phyloP scores from a whole-genome alignment of 2,888 invertebrate species.

The Theretra japonica region DNA sequence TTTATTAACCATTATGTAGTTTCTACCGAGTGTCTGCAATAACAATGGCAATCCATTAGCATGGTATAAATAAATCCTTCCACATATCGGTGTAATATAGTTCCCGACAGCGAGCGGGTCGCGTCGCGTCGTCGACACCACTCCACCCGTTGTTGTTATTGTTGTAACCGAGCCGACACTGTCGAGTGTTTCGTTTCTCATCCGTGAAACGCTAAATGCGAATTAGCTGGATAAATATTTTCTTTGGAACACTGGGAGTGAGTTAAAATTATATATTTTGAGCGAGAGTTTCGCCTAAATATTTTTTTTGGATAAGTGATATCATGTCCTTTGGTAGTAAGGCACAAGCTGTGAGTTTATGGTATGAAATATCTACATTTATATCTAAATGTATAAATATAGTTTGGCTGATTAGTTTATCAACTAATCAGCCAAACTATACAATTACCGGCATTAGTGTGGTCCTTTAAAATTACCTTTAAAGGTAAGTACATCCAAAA shows the following conservation, averaged over 20 bases:
- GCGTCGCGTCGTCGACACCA: slow-evolving; percentile 52
- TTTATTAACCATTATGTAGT: slow-evolving; percentile 5
- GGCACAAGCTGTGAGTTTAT: no score
- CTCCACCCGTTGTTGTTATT: slow-evolving; percentile 74
- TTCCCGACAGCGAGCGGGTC: slow-evolving; percentile 47
- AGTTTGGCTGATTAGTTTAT: no score
- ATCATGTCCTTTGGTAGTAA: background rate
- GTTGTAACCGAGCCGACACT: slow-evolving; percentile 75
- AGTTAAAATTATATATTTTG: slow-evolving; percentile 69
- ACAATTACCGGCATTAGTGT: no score
- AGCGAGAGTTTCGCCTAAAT: slow-evolving; percentile 41
- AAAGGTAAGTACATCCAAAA: no score
- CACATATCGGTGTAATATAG: slow-evolving; percentile 34
- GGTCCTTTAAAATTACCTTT: no score
- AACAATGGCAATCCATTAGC: slow-evolving; percentile 30
- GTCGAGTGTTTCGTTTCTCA: slow-evolving; percentile 78
- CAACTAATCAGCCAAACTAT: no score
- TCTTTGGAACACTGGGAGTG: slow-evolving; percentile 69
- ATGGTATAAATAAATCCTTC: slow-evolving; percentile 35
- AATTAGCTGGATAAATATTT: slow-evolving; percentile 83
- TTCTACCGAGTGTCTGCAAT: background rate
- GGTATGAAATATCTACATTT: no score
- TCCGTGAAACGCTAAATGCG: slow-evolving; percentile 74
- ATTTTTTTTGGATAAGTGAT: slow-evolving; percentile 6
- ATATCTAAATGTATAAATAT: no score